Evolutionary conservation across 2,113 vertebrate genomes (phyloP), one percentile per base, ranked within the genome.

Genomic region (Lophura nycthemera): DNA sequence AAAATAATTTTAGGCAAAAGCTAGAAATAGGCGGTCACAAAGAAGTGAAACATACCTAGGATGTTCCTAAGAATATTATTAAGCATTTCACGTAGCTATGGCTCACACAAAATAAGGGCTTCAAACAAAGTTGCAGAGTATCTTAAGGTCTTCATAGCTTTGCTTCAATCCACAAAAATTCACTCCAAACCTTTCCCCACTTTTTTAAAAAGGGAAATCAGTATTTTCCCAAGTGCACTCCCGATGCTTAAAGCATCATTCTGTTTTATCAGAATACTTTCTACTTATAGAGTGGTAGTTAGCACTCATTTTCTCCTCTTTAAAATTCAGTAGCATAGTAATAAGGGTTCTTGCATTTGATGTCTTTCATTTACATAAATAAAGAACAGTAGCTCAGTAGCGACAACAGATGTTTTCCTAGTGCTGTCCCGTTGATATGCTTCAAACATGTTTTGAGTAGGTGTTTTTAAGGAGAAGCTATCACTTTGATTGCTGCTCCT

Each of bases 31-130:
- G 45, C 63, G 6, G 76, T 34, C 17, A 82, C 1, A 3, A 50
- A 82, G 50, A 66, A 47, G 0, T 50, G 63, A 29, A 91, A 66
- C 0, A 0, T 0, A 48, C 2, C 1, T 1, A 10, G 0, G 0
- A 16, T 66, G 80, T 82, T 40, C 10, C 2, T 69, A n/a, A 67
- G 25, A 40, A 90, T 89, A 30, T 15, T 17, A 34, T 8, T 82
- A 82, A 81, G 24, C 2, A 42, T 47, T 48, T 82, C 24, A 79
- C 8, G 6, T 42, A 79, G 32, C 48, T 85, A 29, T 63, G 24
- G 13, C 36, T 63, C 24, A 63, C 24, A 38, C 16, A 63, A 63
- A 38, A 11, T 38, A 63, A 63, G 36, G 15, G 60, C 36, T 63
- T 17, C 60, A 38, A 63, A 63, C 34, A 38, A 38, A 63, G 60